A percentile compares a stretch with the other conserved stretches of the same genome.
Conservation (phyloP, 1,140 invertebrate species). For the Olivierus martensii region DNA sequence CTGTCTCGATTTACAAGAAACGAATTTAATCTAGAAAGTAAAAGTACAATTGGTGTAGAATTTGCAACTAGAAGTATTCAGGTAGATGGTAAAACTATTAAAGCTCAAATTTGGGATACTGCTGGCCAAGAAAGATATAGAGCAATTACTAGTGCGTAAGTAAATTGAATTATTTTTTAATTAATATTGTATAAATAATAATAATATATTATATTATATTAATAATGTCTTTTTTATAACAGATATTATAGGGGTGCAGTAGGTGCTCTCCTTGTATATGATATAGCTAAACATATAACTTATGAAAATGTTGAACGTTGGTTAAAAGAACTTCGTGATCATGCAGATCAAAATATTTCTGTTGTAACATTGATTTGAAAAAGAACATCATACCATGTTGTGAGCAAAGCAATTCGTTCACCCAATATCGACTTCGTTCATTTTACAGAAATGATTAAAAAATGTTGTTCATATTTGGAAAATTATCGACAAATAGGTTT, state of each 20-base stretch:
- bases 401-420: no score
- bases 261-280: slow-evolving; percentile 88
- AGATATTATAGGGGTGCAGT: slow-evolving; percentile 90
- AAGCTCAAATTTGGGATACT: slow-evolving; percentile 99
- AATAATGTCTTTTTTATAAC: no score
- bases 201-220: no score
- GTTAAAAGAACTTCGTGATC: slow-evolving; percentile 85
- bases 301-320: slow-evolving; percentile 99
- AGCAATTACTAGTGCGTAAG: slow-evolving; percentile 92
- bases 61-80: slow-evolving; percentile 98
- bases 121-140: slow-evolving; percentile 99
- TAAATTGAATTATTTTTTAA: no score
- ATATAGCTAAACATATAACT: slow-evolving; percentile 98
- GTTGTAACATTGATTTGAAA: slow-evolving; percentile 95
- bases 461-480: no score
- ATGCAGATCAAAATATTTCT: slow-evolving; percentile 94
- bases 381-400: no score
- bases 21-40: slow-evolving; percentile 99
- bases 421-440: no score
- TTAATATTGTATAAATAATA: no score
- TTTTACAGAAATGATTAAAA: no score
- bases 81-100: slow-evolving; percentile 48
- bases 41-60: slow-evolving; percentile 99
- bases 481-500: no score
- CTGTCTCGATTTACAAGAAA: slow-evolving; percentile 98